Conservation (phyloP, 2,888 invertebrate species). For the Stratiomys singularior region DNA sequence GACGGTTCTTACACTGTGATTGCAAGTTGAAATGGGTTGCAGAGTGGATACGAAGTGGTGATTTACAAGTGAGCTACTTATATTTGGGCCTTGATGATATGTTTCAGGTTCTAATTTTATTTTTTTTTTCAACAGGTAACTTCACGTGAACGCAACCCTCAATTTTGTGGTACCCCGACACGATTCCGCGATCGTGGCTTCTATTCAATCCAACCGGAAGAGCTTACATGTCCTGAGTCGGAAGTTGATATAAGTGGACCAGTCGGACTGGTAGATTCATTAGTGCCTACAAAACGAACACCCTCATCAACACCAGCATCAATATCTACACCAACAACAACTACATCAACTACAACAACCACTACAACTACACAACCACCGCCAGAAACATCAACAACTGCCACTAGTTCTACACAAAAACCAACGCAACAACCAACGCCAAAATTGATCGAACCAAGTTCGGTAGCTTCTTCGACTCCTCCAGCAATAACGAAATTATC, state of each 20-base stretch:
- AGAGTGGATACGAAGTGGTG: constrained; percentile 88
- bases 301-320: no score
- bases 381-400: constrained; percentile 57
- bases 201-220: constrained; percentile 86
- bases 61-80: constrained; percentile 76
- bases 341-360: constrained; percentile 58
- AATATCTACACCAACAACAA: constrained; percentile 55
- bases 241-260: constrained; percentile 67
- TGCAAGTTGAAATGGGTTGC: constrained; percentile 89
- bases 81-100: no score
- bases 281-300: constrained; percentile 56
- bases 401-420: constrained; percentile 53
- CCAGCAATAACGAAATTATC: constrained; percentile 55
- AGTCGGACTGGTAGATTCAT: constrained; percentile 63
- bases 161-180: constrained; percentile 88
- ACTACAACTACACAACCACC: constrained; percentile 62
- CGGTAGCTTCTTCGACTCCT: constrained; percentile 56
- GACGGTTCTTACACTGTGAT: constrained; percentile 88
- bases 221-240: constrained; percentile 71
- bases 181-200: constrained; percentile 84
- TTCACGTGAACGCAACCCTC: constrained; percentile 89
- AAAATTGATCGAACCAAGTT: constrained; percentile 18
- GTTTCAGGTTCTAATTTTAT: not conserved
- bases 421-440: constrained; percentile 46
- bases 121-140: constrained; percentile 68